Conservation (phyloP, 2,113 vertebrate species). For the Arvicanthis niloticus region DNA sequence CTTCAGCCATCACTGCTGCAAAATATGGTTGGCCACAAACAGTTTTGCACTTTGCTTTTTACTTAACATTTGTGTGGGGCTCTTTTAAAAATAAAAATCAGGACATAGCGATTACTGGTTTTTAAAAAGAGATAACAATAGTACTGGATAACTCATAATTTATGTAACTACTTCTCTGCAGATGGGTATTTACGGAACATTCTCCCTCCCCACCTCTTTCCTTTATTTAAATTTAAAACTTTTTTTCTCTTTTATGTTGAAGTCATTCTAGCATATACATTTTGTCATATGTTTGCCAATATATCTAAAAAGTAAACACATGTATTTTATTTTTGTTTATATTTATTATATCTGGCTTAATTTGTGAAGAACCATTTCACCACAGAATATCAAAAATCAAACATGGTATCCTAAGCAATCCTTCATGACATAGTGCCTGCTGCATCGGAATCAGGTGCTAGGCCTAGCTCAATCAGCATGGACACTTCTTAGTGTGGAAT, state of each 20-base stretch:
- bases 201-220: not conserved
- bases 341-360: not conserved
- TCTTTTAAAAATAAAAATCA: not conserved
- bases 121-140: not conserved
- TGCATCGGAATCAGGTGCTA: not conserved
- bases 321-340: not conserved
- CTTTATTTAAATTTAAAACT: not conserved
- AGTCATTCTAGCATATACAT: not conserved
- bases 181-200: not conserved
- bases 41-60: not conserved
- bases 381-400: not conserved
- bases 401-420: not conserved
- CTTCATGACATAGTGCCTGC: not conserved
- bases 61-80: not conserved
- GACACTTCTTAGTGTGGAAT: not conserved
- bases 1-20: not conserved
- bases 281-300: not conserved
- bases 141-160: not conserved
- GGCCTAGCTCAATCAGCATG: not conserved
- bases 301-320: not conserved
- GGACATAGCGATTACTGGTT: not conserved
- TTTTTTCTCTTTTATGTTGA: not conserved
- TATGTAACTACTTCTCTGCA: not conserved
- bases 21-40: not conserved
- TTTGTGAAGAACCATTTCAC: not conserved